Evolutionary conservation across 2,888 invertebrate species (phyloP), one percentile per base, ranked within the genome.

Genomic region (Ennomos erosarius): DNA sequence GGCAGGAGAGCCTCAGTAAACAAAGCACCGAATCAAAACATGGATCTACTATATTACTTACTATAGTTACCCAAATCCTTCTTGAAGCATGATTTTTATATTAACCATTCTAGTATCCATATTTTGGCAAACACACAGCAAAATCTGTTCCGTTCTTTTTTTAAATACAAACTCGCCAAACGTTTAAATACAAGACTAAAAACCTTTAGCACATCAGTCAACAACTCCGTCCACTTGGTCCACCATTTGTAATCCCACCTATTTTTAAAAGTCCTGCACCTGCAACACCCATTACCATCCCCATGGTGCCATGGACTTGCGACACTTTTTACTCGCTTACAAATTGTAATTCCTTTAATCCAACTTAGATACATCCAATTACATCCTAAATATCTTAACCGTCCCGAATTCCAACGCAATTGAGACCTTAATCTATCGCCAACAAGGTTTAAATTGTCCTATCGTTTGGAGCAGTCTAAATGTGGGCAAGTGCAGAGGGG

Each of bases 261-360:
- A 79, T 80, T 79, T 60, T 52, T 60, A 60, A 37, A 49, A 48
- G 52, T 55, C 75, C 75, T 78, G 84, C 91, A 92, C 90, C 90
- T 91, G 91, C 91, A 89, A 55, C 76, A 69, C 67, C 72, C 71
- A 79, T 80, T 82, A 80, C 65, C 55, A 33, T 71, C 87, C 54
- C 49, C 33, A 13, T 37, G 37, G 16, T 26, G 45, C 80, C 67
- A 69, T 61, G 51, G 71, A 67, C 72, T 76, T 74, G 69, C n/a
- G 74, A 71, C 76, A 72, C 63, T 89, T 91, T 90, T 89, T 90
- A 88, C 84, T 83, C 75, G 79, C 82, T 79, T 84, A 85, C 90
- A 90, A 89, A 87, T 89, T 88, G 88, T 90, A 89, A 90, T 90
- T 81, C 90, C 86, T 87, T 79, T 91, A 92, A 91, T 91, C 91